Conservation (phyloP, 2,888 invertebrate species). For the Orchesella flavescens region DNA sequence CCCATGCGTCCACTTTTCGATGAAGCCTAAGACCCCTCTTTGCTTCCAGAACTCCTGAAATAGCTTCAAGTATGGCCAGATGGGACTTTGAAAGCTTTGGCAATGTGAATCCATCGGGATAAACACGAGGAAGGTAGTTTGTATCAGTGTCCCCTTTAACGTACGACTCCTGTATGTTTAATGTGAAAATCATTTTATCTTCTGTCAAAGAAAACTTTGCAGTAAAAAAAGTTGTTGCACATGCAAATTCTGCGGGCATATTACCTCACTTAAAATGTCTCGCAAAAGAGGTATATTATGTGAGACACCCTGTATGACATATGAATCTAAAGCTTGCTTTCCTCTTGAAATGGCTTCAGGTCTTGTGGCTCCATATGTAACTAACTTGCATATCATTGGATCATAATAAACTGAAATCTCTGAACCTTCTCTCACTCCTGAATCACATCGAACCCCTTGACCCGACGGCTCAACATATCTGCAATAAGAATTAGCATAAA, state of each 20-base stretch:
- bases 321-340: constrained; percentile 79
- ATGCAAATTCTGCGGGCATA: background rate
- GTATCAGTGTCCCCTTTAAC: constrained; percentile 78
- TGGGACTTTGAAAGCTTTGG: constrained; percentile 65
- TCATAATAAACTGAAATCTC: constrained; percentile 83
- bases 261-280: constrained; percentile 78
- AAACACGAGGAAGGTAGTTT: constrained; percentile 78
- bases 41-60: constrained; percentile 69
- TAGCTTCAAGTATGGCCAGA: constrained; percentile 66
- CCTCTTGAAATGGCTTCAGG: constrained; percentile 77
- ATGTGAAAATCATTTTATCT: constrained; percentile 7
- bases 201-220: background rate
- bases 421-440: constrained; percentile 81
- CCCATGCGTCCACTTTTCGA: constrained; percentile 64
- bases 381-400: constrained; percentile 82
- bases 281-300: constrained; percentile 80
- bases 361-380: constrained; percentile 78
- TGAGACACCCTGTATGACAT: constrained; percentile 77
- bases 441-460: constrained; percentile 79
- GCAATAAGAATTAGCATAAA: constrained; percentile 4
- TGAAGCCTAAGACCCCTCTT: constrained; percentile 61
- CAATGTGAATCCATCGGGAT: constrained; percentile 77
- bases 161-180: constrained; percentile 69
- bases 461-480: constrained; percentile 70
- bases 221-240: background rate